A percentile compares a stretch with the other conserved stretches of the same genome.
phyloP scores from a whole-genome alignment of 2,113 vertebrate genomes.

The western clawed frog (Xenopus tropicalis) region UCB_Xtro_10.0 CM004449.2:26138501-26139000 shows the following conservation, averaged over 20 bases:
- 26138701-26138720: slow-evolving; percentile 23
- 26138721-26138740: slow-evolving; percentile 19
- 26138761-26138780: slow-evolving; percentile 25
- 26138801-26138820: not conserved
- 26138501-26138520: not conserved
- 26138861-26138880: too few relatives aligned
- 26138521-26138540: not conserved
- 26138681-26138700: slow-evolving; percentile 34
- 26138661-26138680: slow-evolving; percentile 34
- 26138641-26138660: slow-evolving; percentile 36
- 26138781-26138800: slow-evolving; percentile 5
- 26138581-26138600: slow-evolving; percentile 17
- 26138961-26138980: too few relatives aligned
- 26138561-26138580: slow-evolving; percentile 6
- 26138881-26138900: too few relatives aligned
- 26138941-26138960: too few relatives aligned
- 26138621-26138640: slow-evolving; percentile 27
- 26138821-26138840: too few relatives aligned
- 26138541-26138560: not conserved
- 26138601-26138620: slow-evolving; percentile 30
- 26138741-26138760: slow-evolving; percentile 28
- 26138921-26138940: too few relatives aligned
- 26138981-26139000: too few relatives aligned
- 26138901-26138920: too few relatives aligned
- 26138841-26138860: too few relatives aligned